Evolutionary conservation across 2,113 vertebrate genomes (phyloP), one percentile per base, ranked within the genome.

Genomic region (Cynoglossus semilaevis): DNA sequence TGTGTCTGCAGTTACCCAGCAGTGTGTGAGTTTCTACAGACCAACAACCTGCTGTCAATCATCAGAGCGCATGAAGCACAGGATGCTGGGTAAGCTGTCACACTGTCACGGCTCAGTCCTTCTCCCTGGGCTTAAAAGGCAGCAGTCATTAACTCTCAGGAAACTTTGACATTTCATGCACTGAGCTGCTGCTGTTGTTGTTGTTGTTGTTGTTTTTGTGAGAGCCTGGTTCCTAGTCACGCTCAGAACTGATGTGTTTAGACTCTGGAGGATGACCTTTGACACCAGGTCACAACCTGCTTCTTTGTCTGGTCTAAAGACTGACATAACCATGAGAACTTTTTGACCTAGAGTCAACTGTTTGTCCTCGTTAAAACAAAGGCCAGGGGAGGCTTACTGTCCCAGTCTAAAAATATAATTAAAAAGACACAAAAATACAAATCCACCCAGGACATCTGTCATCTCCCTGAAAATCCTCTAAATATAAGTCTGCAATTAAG

Each of bases 11-110:
- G 96, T 90, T 98, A 98, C 84, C 94, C 95, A 3, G 96, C 96
- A 69, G 95, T 98, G 63, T 98, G 96, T 74, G 96, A 97, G 87
- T 98, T 97, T 85, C 87, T 98, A 87, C 96, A 98, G 90, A 94
- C 96, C 91, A 98, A 98, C 93, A 97, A 98, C 87, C 91, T 98
- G 88, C 93, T 98, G 89, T 98, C 96, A 77, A 94, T 97, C 87
- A 95, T 95, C 66, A 92, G 94, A 90, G 94, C 94, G 60, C 94
- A 98, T 7, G 94, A 95, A 91, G 94, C 95, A 75, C 88, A 89
- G 77, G 87, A 88, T 54, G 80, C 88, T 50, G 88, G 88, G 88
- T 90, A 81, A 85, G 82, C 63, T 37, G 67, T 51, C 52, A 52
- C 61, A 46, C 60, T 65, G 49, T 46, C 15, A 13, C 16, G 14